Base-by-base conservation (phyloP, 2,888 invertebrate species). In the Megastigmus dorsalis region DNA sequence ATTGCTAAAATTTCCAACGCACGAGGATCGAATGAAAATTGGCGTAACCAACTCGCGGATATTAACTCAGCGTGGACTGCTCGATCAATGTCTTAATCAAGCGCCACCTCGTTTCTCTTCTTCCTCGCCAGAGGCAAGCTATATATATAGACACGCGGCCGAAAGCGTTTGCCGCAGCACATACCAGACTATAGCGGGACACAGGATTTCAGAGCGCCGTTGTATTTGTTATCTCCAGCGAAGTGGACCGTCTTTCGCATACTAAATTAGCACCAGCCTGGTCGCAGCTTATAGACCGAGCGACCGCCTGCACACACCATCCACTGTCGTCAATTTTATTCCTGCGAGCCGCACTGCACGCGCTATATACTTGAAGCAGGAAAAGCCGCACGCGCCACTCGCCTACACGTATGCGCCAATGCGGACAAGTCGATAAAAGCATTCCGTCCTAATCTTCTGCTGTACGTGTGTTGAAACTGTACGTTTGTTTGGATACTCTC, bases 221-320 rank as follows among this genome's bases (percentile, higher is more conserved):
- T 70, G 55, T 38, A 71, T 63, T 63, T 48, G 59, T 73, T 74
- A 74, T 55, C 66, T 67, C 60, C 5, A 28, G 13, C 54, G 62
- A 60, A 67, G 67, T 66, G 28, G 54, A 45, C 50, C 62, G 30
- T 38, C 48, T 74, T 68, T 23, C 57, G 73, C 73, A 73, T 48
- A 68, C 63, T 68, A 68, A 63, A 74, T 74, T 68, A 73, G 52
- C n/a, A 9, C 5, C n/a, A n/a, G n/a, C n/a, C 41, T 36, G 26
- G 28, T n/a, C n/a, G n/a, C n/a, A n/a, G n/a, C n/a, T n/a, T n/a
- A n/a, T n/a, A n/a, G n/a, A n/a, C n/a, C n/a, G n/a, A n/a, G n/a
- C n/a, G n/a, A n/a, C n/a, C n/a, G n/a, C n/a, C n/a, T n/a, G n/a
- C n/a, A n/a, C n/a, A n/a, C n/a, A n/a, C n/a, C n/a, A n/a, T n/a